Base-by-base conservation (phyloP, 2,113 vertebrate genomes). In the Abramis brama region DNA sequence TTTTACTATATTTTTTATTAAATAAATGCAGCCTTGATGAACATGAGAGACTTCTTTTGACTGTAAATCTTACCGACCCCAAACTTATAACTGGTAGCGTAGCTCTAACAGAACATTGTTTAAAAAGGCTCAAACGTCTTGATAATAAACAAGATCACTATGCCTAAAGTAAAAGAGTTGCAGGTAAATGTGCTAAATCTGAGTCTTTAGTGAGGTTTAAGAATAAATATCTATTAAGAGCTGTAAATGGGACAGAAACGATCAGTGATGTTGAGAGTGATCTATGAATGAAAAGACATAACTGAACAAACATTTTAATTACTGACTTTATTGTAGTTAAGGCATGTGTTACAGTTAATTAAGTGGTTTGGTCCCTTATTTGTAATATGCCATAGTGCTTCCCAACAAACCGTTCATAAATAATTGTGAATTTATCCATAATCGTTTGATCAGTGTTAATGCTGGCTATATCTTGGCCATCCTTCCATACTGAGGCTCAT, bases 261-360 rank as follows among this genome's bases (percentile, higher is more conserved):
- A 33, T 21, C 33, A 57, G 6, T 59, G 52, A n/a, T 60, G 33
- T 33, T 13, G 11, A 59, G 17, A 57, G 33, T 60, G 5, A 23
- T n/a, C 57, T 36, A 43, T 60, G 7, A 79, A 62, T 60, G 27
- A 62, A 64, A 9, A 36, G 25, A 62, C 52, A 55, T 55, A 39
- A n/a, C 12, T 62, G 11, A 21, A 52, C 13, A 76, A 47, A 11
- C 4, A 45, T 30, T 81, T 21, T 19, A 45, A 45, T 45, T 43
- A 64, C n/a, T 80, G 78, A 45, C 25, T 25, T 64, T 81, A 25
- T 27, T 81, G 8, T 80, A 17, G 36, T 81, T 81, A 81, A 81
- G 79, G 79, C 80, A 70, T 55, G 25, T 82, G 80, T 27, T 52
- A 82, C 64, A 68, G 43, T 52, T 82, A 50, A 82, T 50, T 33